Evolutionary conservation across 2,888 invertebrate species (phyloP), one percentile per base, ranked within the genome.

Genomic region (Himalopsyche anomala): DNA sequence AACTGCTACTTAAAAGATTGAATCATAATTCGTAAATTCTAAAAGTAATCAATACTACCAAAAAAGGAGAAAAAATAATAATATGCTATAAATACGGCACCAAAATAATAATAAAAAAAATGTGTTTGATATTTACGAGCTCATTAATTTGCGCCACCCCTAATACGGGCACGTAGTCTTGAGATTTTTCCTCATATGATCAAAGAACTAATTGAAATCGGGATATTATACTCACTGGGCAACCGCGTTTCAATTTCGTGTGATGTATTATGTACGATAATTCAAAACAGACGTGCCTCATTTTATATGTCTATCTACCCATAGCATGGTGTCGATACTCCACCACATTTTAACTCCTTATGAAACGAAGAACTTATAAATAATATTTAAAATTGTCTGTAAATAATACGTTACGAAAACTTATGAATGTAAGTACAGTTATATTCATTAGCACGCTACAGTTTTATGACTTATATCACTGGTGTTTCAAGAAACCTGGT

Each of bases 251-350:
- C 84, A 74, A 84, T 84, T 79, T 84, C 54, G 79, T 84, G 54
- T 84, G 84, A 84, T 84, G 84, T 84, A 84, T 84, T 84, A 79
- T 79, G 79, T 36, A 69, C 51, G 51, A 84, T 84, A 84, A 84
- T 84, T 84, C 84, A 84, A 51, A 45, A 28, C 36, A 54, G 40
- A 84, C 84, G 84, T 84, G 84, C 74, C 84, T 84, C 79, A 74
- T 83, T 83, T 69, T 84, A 36, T 38, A 28, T n/a, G 19, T 56
- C 82, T 56, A 82, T 55, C 74, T 74, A 38, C 74, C 74, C 36
- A 74, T 74, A 51, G 38, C 12, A 38, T 36, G 36, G 74, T 74
- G 74, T 74, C 36, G 74, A 74, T 74, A 74, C 36, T 74, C 28
- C 0, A 28, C 69, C 19, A 11, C 69, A 74, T 38, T 74, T 74